Base-by-base conservation (phyloP, 2,888 invertebrate genomes). In the Julus scanicus region DNA sequence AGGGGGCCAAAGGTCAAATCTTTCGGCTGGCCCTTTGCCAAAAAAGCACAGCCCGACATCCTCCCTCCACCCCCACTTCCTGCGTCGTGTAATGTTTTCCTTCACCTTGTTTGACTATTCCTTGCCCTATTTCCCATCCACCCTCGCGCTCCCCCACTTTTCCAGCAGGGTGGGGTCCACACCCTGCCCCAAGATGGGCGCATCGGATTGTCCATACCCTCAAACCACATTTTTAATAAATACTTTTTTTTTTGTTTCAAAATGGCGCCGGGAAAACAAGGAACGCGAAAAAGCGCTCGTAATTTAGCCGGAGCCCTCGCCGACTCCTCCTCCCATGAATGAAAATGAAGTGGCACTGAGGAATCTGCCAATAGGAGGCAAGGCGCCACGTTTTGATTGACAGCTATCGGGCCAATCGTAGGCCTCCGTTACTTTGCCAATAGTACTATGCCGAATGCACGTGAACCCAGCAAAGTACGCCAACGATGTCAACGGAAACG, bases 11-110 rank as follows among this genome's bases (percentile, higher is more conserved):
- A 63, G 63, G 63, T 63, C 63, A n/a, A 63, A 63, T 63, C 63
- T 63, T 63, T 63, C 63, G 17, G n/a, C 63, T 63, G 63, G 63
- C 63, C 63, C n/a, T 63, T 63, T 63, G 63, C 63, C 63, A 63
- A n/a, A 63, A 44, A 44, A 44, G n/a, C n/a, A 6, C 63, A 17
- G n/a, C 6, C 63, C 63, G 63, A 63, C 63, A 63, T 63, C 63
- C 63, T 63, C 63, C 63, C 63, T 63, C 63, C n/a, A n/a, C 63
- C 63, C n/a, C 63, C 53, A 63, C 63, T 63, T 63, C 63, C 63
- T 63, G 63, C 63, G 63, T 63, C n/a, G n/a, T 63, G 17, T n/a
- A 17, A 63, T 63, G n/a, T 63, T 63, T 63, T 63, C 63, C 63
- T 63, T 63, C 63, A 63, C 63, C 63, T 63, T 63, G 63, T 63